Evolutionary conservation across 2,888 invertebrate species (phyloP).

Genomic region (Pachymerium ferrugineum): DNA sequence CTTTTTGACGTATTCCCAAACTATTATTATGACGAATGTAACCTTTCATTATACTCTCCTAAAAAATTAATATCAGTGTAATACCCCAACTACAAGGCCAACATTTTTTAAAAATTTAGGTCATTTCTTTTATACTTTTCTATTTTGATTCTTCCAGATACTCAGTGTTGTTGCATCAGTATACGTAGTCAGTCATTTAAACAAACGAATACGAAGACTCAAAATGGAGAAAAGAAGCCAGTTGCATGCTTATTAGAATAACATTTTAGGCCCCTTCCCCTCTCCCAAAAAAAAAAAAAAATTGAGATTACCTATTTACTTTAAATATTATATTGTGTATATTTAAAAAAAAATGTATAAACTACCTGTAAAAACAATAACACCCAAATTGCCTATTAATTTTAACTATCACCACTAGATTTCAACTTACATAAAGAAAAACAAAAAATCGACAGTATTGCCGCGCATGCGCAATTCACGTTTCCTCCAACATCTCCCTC

Average conservation of each 20-base stretch:
- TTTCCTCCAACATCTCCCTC: background rate
- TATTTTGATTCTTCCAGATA: background rate
- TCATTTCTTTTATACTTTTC: background rate
- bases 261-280: no score
- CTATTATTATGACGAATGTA: no score
- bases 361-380: no score
- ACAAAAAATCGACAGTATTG: background rate
- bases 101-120: no score
- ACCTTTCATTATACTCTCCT: no score
- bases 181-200: background rate
- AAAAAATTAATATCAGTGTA: no score
- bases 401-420: no score
- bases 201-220: background rate
- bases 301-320: background rate
- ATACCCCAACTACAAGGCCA: no score
- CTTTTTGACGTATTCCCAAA: no score
- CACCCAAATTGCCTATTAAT: no score
- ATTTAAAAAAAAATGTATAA: no score
- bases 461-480: background rate
- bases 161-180: slow-evolving; percentile 4
- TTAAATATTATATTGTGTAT: no score
- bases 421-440: background rate
- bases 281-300: background rate
- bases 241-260: background rate
- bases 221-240: slow-evolving; percentile 10